phyloP scores from a whole-genome alignment of 1,140 invertebrate genomes.

The Bombus waltoni region DNA sequence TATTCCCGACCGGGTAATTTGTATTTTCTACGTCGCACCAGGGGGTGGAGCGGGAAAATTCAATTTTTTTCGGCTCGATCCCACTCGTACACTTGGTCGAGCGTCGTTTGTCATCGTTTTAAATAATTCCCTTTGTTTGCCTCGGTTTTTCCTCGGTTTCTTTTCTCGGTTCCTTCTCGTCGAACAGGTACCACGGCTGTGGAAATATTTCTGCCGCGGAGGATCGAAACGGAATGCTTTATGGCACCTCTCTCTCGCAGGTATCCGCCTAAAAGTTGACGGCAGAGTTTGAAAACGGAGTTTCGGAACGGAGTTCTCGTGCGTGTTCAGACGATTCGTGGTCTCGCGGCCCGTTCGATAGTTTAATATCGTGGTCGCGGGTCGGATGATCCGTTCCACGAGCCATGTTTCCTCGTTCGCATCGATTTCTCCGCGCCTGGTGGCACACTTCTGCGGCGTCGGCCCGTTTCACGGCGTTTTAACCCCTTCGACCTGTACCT shows the following conservation, averaged over 20 bases:
- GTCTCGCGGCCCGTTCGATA: slow-evolving; percentile 13
- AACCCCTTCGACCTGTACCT: not conserved
- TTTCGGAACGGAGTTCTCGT: no score
- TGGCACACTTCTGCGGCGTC: not conserved
- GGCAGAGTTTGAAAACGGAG: not conserved
- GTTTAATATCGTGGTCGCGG: slow-evolving; percentile 18
- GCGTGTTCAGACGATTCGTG: slow-evolving; percentile 6
- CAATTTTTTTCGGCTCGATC: slow-evolving; percentile 61
- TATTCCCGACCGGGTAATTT: slow-evolving; percentile 71
- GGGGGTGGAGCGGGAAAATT: slow-evolving; percentile 74
- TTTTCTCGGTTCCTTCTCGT: not conserved
- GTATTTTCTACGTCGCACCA: slow-evolving; percentile 64
- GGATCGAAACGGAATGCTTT: slow-evolving; percentile 41
- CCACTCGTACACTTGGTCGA: not conserved
- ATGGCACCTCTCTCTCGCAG: slow-evolving; percentile 47
- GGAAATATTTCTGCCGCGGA: slow-evolving; percentile 20
- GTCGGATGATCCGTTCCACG: not conserved
- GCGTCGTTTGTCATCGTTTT: slow-evolving; percentile 78
- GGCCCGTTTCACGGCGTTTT: not conserved
- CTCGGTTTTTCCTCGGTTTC: slow-evolving; percentile 10
- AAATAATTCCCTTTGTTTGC: slow-evolving; percentile 72
- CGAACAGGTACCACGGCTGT: slow-evolving; percentile 13
- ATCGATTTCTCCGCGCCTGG: slow-evolving; percentile 14
- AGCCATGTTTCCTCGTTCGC: slow-evolving; percentile 25
- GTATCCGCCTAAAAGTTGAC: slow-evolving; percentile 23